phyloP scores from a whole-genome alignment of 2,888 invertebrate species.

The Sarcophaga carnaria region DNA sequence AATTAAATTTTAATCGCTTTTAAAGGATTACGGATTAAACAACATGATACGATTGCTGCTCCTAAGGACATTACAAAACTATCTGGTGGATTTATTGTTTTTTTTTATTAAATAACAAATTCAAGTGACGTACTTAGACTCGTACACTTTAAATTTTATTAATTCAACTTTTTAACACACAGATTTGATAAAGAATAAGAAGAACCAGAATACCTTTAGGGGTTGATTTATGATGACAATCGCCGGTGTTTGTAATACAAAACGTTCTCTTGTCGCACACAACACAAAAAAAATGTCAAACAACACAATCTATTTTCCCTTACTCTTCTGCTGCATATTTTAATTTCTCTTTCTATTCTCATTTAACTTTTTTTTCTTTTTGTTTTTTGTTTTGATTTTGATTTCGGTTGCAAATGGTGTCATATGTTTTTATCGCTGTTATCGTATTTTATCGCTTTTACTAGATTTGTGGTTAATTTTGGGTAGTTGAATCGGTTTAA shows the following conservation, averaged over 20 bases:
- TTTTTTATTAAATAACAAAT: not conserved
- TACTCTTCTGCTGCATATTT: slow-evolving; percentile 15
- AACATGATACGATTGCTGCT: not conserved
- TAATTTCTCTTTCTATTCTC: slow-evolving; percentile 14
- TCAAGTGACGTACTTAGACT: not conserved
- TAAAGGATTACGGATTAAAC: slow-evolving; percentile 30
- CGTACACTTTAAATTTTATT: not conserved
- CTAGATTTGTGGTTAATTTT: slow-evolving; percentile 67
- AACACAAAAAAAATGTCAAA: slow-evolving; percentile 43
- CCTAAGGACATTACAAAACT: not conserved
- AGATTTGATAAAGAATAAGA: not conserved
- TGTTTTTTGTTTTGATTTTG: slow-evolving; percentile 27
- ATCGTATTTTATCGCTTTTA: slow-evolving; percentile 59
- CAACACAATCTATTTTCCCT: slow-evolving; percentile 47
- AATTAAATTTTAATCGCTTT: slow-evolving; percentile 34
- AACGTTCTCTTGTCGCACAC: not conserved
- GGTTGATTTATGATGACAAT: slow-evolving; percentile 18
- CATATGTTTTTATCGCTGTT: slow-evolving; percentile 72
- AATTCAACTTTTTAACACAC: not conserved
- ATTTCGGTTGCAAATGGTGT: slow-evolving; percentile 68
- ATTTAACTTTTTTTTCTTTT: not conserved
- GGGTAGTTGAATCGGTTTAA: slow-evolving; percentile 63
- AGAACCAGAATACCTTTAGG: not conserved
- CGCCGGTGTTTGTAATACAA: not conserved
- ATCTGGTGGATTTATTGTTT: not conserved